A percentile compares a stretch with the other conserved stretches of the same genome.
These are phyloP conservation scores for Bostrychus sinensis DNA, from an alignment of 2,113 vertebrate species.

Conservation along the genomic window DNA sequence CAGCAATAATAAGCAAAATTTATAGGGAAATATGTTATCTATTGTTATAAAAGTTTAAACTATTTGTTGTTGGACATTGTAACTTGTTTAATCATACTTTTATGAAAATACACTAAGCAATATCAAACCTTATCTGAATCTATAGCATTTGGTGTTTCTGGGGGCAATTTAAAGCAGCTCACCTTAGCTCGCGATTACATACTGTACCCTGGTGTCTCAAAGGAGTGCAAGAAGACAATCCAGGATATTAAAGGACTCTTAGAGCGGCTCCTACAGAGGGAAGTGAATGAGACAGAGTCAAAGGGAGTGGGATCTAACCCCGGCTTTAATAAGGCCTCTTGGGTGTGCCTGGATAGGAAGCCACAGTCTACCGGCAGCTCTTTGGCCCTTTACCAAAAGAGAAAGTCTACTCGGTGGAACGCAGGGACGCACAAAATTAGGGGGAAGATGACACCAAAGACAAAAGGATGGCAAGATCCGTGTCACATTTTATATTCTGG, in stretches of 20 bases:
- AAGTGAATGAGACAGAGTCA: constrained; percentile 41
- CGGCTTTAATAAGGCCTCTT: constrained; percentile 69
- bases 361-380: constrained; percentile 14
- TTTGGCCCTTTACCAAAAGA: constrained; percentile 32
- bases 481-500: constrained; percentile 20
- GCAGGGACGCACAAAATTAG: constrained; percentile 7
- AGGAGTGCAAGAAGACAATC: constrained; percentile 44
- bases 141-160: constrained; percentile 14
- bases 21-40: no score
- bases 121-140: constrained; percentile 25
- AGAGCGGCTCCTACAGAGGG: constrained; percentile 15
- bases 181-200: constrained; percentile 28
- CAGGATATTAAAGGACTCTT: constrained; percentile 52
- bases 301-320: constrained; percentile 58
- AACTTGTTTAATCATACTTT: no score
- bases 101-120: constrained; percentile 19
- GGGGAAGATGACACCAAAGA: constrained; percentile 19
- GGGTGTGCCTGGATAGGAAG: constrained; percentile 42
- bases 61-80: no score
- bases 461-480: constrained; percentile 8
- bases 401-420: constrained; percentile 8
- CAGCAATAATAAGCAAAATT: no score
- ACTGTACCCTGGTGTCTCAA: constrained; percentile 29
- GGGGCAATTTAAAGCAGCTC: constrained; percentile 17
- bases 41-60: no score